These are phyloP conservation scores for Serripes groenlandicus DNA, from an alignment of 2,888 invertebrate genomes.

Conservation along the genomic window DNA sequence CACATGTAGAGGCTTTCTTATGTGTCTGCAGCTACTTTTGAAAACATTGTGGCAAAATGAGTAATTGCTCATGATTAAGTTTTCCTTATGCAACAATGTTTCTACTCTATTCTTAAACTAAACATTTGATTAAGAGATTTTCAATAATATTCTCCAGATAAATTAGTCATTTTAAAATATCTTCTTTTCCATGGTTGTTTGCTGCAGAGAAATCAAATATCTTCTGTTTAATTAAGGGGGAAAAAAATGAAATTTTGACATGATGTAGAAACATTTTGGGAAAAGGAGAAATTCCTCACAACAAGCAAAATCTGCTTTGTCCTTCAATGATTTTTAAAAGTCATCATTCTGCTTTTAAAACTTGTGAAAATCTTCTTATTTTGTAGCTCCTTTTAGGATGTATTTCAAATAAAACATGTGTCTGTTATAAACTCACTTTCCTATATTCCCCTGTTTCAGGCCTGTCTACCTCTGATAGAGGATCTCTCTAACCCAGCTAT, in stretches of 20 bases:
- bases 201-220: too few species aligned
- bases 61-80: neutral
- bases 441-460: too few species aligned
- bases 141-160: too few species aligned
- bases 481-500: constrained; percentile 86
- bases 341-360: neutral
- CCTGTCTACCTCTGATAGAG: constrained; percentile 85
- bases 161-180: too few species aligned
- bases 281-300: neutral
- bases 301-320: neutral
- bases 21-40: neutral
- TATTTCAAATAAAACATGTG: neutral
- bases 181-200: too few species aligned
- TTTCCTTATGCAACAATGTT: too few species aligned
- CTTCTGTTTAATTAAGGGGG: too few species aligned
- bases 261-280: neutral
- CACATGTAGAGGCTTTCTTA: neutral
- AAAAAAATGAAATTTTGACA: too few species aligned
- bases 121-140: too few species aligned
- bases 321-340: too few species aligned
- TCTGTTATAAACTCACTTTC: neutral
- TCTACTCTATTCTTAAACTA: too few species aligned
- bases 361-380: neutral
- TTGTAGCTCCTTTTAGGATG: neutral
- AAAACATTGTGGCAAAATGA: neutral